Conservation (phyloP, 2,797 vertebrate species). For the Momotus momota region DNA sequence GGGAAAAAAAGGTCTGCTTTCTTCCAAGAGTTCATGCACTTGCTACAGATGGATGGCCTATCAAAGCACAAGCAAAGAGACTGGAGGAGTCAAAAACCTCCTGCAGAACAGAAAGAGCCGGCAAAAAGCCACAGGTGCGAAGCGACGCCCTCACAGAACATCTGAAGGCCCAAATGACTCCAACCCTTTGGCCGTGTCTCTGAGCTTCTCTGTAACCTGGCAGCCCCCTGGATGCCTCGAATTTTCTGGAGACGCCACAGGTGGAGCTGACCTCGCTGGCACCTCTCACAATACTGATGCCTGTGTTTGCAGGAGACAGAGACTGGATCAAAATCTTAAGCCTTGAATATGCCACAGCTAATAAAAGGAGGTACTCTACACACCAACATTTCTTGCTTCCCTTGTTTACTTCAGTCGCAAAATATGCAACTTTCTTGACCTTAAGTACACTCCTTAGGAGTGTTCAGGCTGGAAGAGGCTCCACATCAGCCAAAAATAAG, state of each 20-base stretch:
- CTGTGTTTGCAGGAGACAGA: neutral
- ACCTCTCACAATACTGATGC: neutral
- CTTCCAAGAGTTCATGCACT: neutral
- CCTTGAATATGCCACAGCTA: neutral
- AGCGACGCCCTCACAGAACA: neutral
- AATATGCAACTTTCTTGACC: slow-evolving; percentile 65
- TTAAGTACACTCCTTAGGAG: slow-evolving; percentile 67
- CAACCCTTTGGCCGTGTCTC: neutral
- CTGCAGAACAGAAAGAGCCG: neutral
- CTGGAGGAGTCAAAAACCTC: neutral
- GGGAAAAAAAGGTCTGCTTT: neutral
- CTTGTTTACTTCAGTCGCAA: slow-evolving; percentile 56
- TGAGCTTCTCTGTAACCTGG: neutral
- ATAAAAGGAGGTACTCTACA: neutral
- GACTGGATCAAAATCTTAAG: neutral
- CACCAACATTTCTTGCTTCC: neutral
- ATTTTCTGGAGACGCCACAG: neutral
- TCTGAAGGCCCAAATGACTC: neutral
- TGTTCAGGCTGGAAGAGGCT: slow-evolving; percentile 48
- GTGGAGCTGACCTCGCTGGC: neutral
- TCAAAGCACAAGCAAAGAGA: neutral
- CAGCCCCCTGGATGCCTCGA: neutral
- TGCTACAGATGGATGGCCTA: fast-evolving
- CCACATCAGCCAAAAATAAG: slow-evolving; percentile 57
- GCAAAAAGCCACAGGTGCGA: neutral